Percentiles rank a stretch among this genome's conserved stretches.
phyloP scores from a whole-genome alignment of 2,113 vertebrate species.

The Chlorodrepanis virens region DNA sequence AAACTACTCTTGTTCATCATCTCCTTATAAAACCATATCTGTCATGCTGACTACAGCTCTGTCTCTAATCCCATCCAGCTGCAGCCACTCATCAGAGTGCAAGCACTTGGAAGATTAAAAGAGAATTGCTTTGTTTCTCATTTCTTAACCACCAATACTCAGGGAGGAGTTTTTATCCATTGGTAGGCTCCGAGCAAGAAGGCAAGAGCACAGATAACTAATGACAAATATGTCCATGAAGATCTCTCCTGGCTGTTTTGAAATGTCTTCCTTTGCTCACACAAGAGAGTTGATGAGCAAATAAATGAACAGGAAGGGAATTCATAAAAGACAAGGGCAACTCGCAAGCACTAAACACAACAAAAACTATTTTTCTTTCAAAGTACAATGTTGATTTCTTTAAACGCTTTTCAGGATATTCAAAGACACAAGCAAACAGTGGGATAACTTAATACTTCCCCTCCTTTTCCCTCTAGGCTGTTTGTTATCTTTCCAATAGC shows the following conservation, averaged over 20 bases:
- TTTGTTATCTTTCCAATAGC: background rate
- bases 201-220: constrained; percentile 22
- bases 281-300: background rate
- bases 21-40: background rate
- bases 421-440: background rate
- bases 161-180: background rate
- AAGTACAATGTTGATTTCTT: background rate
- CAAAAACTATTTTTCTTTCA: background rate
- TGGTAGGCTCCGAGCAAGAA: background rate
- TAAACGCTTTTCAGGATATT: background rate
- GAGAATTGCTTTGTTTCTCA: background rate
- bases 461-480: background rate
- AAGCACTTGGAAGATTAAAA: constrained; percentile 48
- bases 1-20: background rate
- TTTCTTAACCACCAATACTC: constrained; percentile 19
- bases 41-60: background rate
- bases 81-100: background rate
- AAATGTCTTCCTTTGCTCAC: constrained; percentile 2
- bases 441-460: background rate
- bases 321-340: background rate
- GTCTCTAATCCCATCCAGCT: background rate
- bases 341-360: background rate
- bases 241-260: background rate
- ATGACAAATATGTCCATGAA: background rate
- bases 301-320: constrained; percentile 3